Percentiles rank a stretch among this genome's conserved stretches.
These are phyloP conservation scores for Prosopocoilus inquinatus DNA, from an alignment of 2,888 invertebrate genomes.

Conservation along the genomic window DNA sequence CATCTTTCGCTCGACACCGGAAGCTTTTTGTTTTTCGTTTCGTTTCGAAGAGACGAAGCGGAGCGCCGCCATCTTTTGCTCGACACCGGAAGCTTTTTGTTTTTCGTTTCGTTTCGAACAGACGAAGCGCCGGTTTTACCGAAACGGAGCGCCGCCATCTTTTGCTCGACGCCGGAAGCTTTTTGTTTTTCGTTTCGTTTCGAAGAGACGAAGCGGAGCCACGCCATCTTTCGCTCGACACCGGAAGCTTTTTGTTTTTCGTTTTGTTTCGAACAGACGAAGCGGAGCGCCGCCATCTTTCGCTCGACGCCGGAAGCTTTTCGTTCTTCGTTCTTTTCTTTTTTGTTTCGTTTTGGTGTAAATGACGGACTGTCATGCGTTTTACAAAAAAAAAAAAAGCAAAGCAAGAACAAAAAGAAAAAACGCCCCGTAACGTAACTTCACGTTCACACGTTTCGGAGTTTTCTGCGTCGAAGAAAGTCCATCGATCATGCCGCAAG, in stretches of 20 bases:
- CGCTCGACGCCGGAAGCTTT: background rate
- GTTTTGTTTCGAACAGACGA: too few relatives aligned
- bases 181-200: too few relatives aligned
- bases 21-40: background rate
- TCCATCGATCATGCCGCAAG: slow-evolving; percentile 20
- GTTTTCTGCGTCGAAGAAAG: background rate
- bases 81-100: background rate
- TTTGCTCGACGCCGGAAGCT: background rate
- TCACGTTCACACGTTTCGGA: background rate
- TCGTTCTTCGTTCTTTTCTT: background rate
- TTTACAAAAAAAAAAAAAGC: background rate
- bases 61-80: background rate
- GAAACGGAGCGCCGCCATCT: background rate
- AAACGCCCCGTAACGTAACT: background rate
- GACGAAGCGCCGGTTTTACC: too few relatives aligned
- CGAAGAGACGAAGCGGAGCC: background rate
- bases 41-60: too few relatives aligned
- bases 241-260: background rate
- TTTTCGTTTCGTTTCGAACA: too few relatives aligned
- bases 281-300: background rate
- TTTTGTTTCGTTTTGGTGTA: background rate
- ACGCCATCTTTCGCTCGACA: background rate
- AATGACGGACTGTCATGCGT: background rate
- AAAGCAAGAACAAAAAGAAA: background rate
- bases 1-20: background rate